Conservation (phyloP, 2,113 vertebrate species). For the Oreotragus oreotragus region DNA sequence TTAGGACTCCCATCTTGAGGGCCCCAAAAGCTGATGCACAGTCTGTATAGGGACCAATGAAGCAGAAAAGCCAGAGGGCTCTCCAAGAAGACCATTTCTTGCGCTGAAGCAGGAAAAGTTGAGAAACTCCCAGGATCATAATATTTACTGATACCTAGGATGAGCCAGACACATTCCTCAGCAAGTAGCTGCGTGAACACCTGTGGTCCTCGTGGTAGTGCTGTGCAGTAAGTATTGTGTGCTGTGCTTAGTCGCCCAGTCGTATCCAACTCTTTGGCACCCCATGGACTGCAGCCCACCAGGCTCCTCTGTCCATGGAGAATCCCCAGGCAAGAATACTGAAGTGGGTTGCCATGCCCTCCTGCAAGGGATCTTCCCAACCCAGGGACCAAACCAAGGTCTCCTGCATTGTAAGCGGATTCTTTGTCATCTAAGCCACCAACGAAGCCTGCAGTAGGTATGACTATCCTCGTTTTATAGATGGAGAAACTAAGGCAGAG, state of each 20-base stretch:
- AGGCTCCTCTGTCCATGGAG: background rate
- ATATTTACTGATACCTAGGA: background rate
- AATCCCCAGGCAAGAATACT: background rate
- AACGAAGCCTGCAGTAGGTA: background rate
- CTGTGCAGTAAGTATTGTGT: background rate
- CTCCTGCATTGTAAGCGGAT: background rate
- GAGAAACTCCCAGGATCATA: background rate
- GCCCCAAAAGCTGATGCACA: background rate
- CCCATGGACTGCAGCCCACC: background rate
- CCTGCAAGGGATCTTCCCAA: background rate
- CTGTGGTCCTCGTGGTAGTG: background rate
- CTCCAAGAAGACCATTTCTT: background rate
- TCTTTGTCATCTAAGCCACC: background rate
- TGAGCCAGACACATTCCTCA: background rate
- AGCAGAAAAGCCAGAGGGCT: background rate
- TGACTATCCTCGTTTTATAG: background rate
- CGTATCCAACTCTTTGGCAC: background rate
- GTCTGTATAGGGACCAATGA: background rate
- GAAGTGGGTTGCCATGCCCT: background rate
- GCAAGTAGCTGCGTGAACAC: background rate
- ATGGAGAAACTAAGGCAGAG: background rate
- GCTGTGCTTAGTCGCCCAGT: background rate
- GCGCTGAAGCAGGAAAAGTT: background rate
- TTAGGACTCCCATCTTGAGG: background rate
- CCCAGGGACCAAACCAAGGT: background rate